A percentile compares a stretch with the other conserved stretches of the same genome.
phyloP scores from a whole-genome alignment of 2,888 invertebrate species.

The Brachyopa scutellaris region DNA sequence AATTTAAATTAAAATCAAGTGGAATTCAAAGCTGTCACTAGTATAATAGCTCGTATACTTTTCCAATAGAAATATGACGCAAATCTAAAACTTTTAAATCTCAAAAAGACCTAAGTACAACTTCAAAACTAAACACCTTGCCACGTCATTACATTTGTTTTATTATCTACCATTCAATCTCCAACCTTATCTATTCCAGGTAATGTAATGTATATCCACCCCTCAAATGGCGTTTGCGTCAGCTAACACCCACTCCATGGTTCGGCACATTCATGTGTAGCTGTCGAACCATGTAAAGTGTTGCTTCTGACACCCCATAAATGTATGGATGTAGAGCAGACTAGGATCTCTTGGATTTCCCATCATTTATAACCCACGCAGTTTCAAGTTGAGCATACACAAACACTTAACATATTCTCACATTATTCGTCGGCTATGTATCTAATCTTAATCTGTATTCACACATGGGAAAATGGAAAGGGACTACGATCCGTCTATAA shows the following conservation, averaged over 20 bases:
- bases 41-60: no score
- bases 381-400: neutral
- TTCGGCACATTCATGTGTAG: neutral
- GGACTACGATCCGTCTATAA: no score
- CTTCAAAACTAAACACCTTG: no score
- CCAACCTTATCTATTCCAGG: no score
- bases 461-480: no score
- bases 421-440: neutral
- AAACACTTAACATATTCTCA: conserved; percentile 1
- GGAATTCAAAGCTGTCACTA: no score
- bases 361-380: neutral
- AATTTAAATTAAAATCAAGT: no score
- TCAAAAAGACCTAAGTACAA: no score
- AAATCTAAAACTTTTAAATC: no score
- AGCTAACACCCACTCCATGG: neutral
- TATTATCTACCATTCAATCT: no score
- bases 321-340: neutral
- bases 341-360: neutral
- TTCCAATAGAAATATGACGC: no score
- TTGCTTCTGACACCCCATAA: neutral
- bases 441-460: conserved; percentile 2
- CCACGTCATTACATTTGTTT: no score
- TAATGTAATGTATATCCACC: neutral
- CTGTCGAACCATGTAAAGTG: neutral
- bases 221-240: neutral